Evolutionary conservation across 2,888 invertebrate genomes (phyloP), one percentile per base, ranked within the genome.

Genomic region (Philereme vetulata): DNA sequence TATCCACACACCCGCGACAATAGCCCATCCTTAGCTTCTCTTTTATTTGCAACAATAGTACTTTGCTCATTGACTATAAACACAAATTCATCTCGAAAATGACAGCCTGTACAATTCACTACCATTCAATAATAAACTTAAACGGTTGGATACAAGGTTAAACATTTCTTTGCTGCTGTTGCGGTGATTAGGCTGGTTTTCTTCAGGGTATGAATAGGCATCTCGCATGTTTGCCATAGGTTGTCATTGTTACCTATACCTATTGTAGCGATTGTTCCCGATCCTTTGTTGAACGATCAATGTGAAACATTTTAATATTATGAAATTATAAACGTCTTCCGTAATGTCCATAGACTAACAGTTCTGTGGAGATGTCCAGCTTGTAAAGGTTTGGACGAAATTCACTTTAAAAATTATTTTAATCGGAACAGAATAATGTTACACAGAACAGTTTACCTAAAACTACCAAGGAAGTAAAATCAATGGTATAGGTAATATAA

Each of bases 261-360:
- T 79, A 89, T 92, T 91, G 90, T 92, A 72, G 62, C 67, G 69
- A 88, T 91, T 92, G 90, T 91, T 89, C 84, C 76, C 72, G 67
- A 60, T 64, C 72, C 72, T 79, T 88, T 88, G 90, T 90, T 81
- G 75, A 67, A 70, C 76, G 81, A 90, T 90, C 90, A 88, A 90
- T 90, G 90, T 78, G 90, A 91, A 90, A 91, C 91, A 90, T 91
- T 91, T 90, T 92, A 92, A 92, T 92, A 91, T 90, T 88, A 86
- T 87, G 85, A 89, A 91, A 91, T 90, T 91, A 91, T 90, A 87
- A 88, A 90, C 83, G 89, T 91, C 90, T 91, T 91, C 90, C 89
- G 88, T 83, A 80, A 81, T 71, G 74, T 75, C 72, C 73, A 54
- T 67, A 60, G 71, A 47, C 71, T 64, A 74, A 51, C 57, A 59